phyloP scores from a whole-genome alignment of 1,140 invertebrate genomes.

The Paraescarpia echinospica region DNA sequence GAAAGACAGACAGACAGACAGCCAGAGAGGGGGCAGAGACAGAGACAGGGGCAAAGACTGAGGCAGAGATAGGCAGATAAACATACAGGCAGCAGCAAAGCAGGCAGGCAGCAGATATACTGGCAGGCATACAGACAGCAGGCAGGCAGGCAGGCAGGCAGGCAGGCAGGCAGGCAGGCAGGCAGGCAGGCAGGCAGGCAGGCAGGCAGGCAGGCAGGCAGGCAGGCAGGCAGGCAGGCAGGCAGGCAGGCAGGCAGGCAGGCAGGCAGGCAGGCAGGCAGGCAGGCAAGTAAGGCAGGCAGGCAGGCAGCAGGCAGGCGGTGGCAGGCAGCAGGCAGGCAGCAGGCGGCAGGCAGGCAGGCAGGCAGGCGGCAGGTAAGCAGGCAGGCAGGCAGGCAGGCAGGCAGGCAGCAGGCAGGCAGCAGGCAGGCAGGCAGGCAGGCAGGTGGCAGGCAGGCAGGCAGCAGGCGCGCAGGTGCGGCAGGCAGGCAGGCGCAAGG shows the following conservation, averaged over 20 bases:
- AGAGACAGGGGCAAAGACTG: too few species aligned
- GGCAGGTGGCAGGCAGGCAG: slow-evolving; percentile 8
- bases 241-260: slow-evolving; percentile 21
- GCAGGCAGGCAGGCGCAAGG: slow-evolving; percentile 1
- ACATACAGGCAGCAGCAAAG: background rate
- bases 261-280: slow-evolving; percentile 26
- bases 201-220: slow-evolving; percentile 17
- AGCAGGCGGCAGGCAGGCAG: too few species aligned
- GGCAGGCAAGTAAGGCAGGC: slow-evolving; percentile 22
- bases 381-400: too few species aligned
- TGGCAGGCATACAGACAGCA: background rate
- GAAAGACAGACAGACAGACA: too few species aligned
- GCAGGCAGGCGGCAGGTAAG: too few species aligned
- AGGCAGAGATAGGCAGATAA: too few species aligned
- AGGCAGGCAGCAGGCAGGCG: slow-evolving; percentile 18
- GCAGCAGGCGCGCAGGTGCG: background rate
- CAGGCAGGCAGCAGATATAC: background rate
- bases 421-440: background rate
- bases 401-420: too few species aligned
- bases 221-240: slow-evolving; percentile 28
- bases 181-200: slow-evolving; percentile 21
- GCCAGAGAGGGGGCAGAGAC: too few species aligned
- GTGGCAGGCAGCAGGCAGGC: too few species aligned
- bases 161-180: slow-evolving; percentile 22
- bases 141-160: slow-evolving; percentile 22